Evolutionary conservation across 2,797 vertebrate species (phyloP), one percentile per base, ranked within the genome.

Genomic region (Falco rusticolus): DNA sequence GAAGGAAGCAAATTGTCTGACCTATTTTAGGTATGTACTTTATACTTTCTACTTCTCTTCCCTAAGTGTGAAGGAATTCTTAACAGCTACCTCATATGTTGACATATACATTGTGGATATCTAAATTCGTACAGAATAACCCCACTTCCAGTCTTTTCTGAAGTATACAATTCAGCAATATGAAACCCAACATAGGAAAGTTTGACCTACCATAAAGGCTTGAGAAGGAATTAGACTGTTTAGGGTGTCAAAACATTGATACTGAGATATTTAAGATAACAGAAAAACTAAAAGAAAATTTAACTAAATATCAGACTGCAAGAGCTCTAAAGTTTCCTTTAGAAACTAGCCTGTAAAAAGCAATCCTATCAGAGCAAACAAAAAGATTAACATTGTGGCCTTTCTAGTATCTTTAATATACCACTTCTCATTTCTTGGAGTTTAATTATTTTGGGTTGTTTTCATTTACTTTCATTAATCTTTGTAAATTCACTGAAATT

Each of bases 1-100:
- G 71, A 83, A 89, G 56, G 51, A 82, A 85, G n/a, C 17, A 14
- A 72, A 85, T 85, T 83, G 66, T 50, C 84, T 87, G 89, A 85
- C 84, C 94, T 80, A 74, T 94, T 97, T 95, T 85, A 87, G 25
- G 50, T 22, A 10, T 53, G 77, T 87, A 7, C 83, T 65, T 86
- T 34, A 80, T 87, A 60, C 43, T 53, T 70, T 19, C 56, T 69
- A 26, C 25, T 80, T 68, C 28, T 74, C 4, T 80, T 22, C 45
- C 26, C 9, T 20, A 48, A 71, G 25, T 15, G 33, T 45, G 64
- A 79, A 89, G 48, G 63, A 77, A 82, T 76, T 89, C 70, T 90
- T 64, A 75, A 28, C 54, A 93, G 16, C 18, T 45, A 85, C 16
- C 19, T 68, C 6, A 1, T 78, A 57, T 43, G 45, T 71, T 86